Evolutionary conservation across 2,113 vertebrate genomes (phyloP), one percentile per base, ranked within the genome.

Genomic region (Myxocyprinus asiaticus): DNA sequence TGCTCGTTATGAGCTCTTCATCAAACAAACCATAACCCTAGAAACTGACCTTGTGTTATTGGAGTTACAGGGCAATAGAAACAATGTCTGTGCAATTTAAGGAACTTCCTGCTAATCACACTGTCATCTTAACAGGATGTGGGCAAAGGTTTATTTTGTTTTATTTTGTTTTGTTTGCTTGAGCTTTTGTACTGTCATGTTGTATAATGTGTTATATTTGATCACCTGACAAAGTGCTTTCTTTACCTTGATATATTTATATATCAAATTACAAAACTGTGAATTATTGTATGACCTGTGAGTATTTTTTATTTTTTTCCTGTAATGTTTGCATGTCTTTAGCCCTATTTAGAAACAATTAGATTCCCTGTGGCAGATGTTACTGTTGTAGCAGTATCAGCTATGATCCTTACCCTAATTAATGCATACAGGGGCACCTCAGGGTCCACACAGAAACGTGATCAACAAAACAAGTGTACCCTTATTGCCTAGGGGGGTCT

Each of bases 191-290:
- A 58, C 7, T 50, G 42, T 67, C 56, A 15, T 77, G 47, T 70
- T 55, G 47, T 63, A 53, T 62, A 33, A 51, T 14, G 9, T 78
- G 77, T 86, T 78, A 87, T 67, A 86, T 68, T 70, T 81, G 67
- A 82, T 82, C 83, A 81, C 77, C 85, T 4, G 47, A 88, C 77
- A 84, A 83, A 33, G 83, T 86, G 82, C 85, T 91, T 90, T 79
- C 62, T 91, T 91, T 92, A 91, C 90, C 90, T 93, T 89, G 58
- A 82, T 82, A 89, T 89, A 85, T 75, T 67, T 74, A 10, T 79
- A 56, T 66, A 50, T 67, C 6, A 10, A 78, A 53, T 62, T 70
- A 50, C 42, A 58, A 22, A 77, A 67, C n/a, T 8, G 11, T 76
- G 5, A 65, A 33, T 33, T 10, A 59, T 50, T 45, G 56, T 58